Evolutionary conservation across 2,113 vertebrate species (phyloP), one percentile per base, ranked within the genome.

Genomic region (Protobothrops mucrosquamatus): DNA sequence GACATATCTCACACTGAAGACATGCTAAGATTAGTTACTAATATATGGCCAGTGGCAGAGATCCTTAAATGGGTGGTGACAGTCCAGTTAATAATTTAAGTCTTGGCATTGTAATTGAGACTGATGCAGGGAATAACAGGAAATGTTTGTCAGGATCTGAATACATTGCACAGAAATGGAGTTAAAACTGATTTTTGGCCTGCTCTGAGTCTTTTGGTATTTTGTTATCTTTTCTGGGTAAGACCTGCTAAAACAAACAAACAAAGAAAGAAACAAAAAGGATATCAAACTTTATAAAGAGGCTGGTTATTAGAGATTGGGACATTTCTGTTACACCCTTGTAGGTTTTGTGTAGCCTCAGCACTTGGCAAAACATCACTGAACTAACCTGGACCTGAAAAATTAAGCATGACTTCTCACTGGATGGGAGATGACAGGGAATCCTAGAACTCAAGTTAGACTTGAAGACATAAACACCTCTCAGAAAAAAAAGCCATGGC

Each of bases 11-110:
- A 95, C 92, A 93, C 52, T 91, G 93, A 94, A 95, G 93, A 54
- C 85, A 92, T 94, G 92, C 74, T 94, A 9, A 91, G 88, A 92
- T 43, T 93, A 87, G 90, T 93, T 74, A 85, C 94, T 94, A 93
- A 85, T 88, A 54, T 64, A 46, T 39, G 91, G 51, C 81, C 43
- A 88, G 91, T 55, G 89, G 74, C 86, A 96, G 93, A 6, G 46
- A 92, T 93, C 69, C 88, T 92, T 0, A 0, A 88, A 89, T 55
- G 54, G 69, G 39, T 92, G 55, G 56, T 54, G 48, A 52, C 39
- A 85, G 94, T 51, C 55, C 87, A 90, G 87, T 94, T 89, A 93
- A 61, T 85, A 69, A 86, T 7, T 0, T 1, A 94, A 59, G 39
- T 92, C 74, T 55, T 91, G 90, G 69, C 92, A n/a, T 26, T n/a